phyloP scores from a whole-genome alignment of 2,113 vertebrate genomes.

The Meles meles region DNA sequence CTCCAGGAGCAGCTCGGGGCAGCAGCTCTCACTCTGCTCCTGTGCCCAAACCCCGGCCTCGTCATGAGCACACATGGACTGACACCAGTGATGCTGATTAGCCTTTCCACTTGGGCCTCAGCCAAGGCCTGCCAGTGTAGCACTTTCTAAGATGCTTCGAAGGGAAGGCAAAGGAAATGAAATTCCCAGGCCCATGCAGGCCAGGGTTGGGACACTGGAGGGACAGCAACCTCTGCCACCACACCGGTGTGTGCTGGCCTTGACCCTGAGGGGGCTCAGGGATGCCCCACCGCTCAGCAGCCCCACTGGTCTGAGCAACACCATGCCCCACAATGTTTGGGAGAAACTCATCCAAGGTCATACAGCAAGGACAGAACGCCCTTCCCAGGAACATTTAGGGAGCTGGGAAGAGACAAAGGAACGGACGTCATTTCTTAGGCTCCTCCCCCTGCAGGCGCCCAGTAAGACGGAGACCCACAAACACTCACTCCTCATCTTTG shows the following conservation, averaged over 20 bases:
- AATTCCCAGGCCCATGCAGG: background rate
- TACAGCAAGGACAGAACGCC: background rate
- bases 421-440: background rate
- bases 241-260: background rate
- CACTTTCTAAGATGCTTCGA: background rate
- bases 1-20: accelerated
- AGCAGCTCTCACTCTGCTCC: accelerated
- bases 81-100: accelerated
- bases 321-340: no score
- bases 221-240: background rate
- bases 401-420: background rate
- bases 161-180: background rate
- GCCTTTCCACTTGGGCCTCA: background rate
- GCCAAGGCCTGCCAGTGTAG: background rate
- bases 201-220: background rate
- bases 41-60: background rate
- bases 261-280: background rate
- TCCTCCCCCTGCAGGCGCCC: background rate
- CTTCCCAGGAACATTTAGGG: background rate
- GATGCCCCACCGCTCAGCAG: accelerated
- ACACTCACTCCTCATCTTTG: conserved; percentile 98
- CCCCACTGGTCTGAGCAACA: background rate
- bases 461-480: background rate
- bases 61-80: accelerated
- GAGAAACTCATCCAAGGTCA: background rate